Percentiles rank a stretch among this genome's conserved stretches.
These are phyloP conservation scores for Oenanthe oenanthe DNA, from an alignment of 2,113 vertebrate genomes.

Conservation along the genomic window DNA sequence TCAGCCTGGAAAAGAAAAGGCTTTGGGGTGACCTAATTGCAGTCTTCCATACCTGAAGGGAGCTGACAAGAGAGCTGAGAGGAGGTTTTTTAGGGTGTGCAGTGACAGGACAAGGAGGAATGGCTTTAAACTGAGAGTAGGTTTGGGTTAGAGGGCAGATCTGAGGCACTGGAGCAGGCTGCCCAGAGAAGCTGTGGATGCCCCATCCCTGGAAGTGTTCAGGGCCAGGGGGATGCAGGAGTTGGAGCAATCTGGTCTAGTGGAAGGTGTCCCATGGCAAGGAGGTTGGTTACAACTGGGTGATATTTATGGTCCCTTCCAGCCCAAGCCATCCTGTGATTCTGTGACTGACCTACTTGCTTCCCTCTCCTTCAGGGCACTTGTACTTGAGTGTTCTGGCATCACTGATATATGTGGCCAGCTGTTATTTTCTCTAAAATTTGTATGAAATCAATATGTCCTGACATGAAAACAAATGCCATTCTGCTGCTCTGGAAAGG, in stretches of 20 bases:
- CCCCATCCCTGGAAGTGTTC: background rate
- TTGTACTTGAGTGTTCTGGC: background rate
- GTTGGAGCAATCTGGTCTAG: background rate
- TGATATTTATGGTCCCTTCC: background rate
- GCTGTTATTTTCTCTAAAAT: conserved; percentile 10
- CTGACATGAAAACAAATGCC: conserved; percentile 34
- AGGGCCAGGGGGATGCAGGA: background rate
- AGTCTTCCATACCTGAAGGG: background rate
- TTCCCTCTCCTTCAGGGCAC: background rate
- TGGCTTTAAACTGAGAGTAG: background rate
- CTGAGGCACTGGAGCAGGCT: background rate
- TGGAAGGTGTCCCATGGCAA: background rate
- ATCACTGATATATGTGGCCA: background rate
- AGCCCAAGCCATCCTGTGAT: background rate
- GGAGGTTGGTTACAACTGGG: background rate
- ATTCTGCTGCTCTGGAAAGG: background rate
- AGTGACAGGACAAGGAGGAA: background rate
- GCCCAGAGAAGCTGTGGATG: background rate
- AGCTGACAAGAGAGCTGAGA: background rate
- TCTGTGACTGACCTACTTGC: background rate
- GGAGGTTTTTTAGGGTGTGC: background rate
- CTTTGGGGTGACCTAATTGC: background rate
- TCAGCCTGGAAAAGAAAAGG: background rate
- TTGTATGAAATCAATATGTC: conserved; percentile 19
- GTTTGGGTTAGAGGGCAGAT: background rate